A percentile compares a stretch with the other conserved stretches of the same genome.
Evolutionary conservation across 53 echinoderm and acorn worm species (phyloP).

Genomic region (Echinarachnius parma): DNA sequence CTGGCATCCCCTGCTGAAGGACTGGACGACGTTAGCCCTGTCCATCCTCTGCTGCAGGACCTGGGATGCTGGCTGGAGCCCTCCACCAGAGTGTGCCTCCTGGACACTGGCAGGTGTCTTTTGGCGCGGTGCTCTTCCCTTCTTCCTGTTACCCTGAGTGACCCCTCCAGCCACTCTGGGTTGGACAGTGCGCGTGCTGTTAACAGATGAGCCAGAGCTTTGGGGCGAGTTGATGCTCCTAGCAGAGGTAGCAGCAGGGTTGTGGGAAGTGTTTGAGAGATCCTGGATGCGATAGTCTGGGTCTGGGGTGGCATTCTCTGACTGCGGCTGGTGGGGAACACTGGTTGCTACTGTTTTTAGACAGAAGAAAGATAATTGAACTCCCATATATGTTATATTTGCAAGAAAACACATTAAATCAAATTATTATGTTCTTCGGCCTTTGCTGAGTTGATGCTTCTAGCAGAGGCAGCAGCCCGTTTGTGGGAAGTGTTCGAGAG

Average conservation of each 20-base stretch:
- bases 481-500: constrained; percentile 19
- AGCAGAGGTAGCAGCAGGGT: not conserved
- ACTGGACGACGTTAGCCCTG: not conserved
- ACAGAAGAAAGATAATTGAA: no score
- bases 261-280: constrained; percentile 19
- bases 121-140: no score
- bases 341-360: constrained; percentile 16
- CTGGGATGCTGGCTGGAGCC: constrained; percentile 12
- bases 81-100: not conserved
- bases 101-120: no score
- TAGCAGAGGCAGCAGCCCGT: not conserved
- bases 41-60: constrained; percentile 1
- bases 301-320: not conserved
- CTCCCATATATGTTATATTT: no score
- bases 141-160: no score
- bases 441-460: not conserved
- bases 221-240: not conserved
- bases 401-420: no score
- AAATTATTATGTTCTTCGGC: no score
- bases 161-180: no score
- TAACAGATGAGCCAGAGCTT: no score
- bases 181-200: no score
- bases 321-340: not conserved
- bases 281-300: constrained; percentile 23
- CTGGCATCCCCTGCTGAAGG: constrained; percentile 1